These are phyloP conservation scores for Temnothorax curvispinosus DNA, from an alignment of 1,140 invertebrate species.

Conservation along the genomic window DNA sequence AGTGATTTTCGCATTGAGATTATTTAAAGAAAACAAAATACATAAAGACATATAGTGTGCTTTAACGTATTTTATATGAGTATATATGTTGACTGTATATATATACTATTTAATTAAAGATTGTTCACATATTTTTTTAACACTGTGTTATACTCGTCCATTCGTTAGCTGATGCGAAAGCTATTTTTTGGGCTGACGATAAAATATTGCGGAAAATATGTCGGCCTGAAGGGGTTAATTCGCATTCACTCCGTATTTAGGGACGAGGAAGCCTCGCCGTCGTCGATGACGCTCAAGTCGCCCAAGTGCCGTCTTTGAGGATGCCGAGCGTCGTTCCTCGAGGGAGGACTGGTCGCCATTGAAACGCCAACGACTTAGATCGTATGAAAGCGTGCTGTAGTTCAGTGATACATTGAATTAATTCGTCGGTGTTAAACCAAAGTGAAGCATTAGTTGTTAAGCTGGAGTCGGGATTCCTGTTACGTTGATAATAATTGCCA, in stretches of 20 bases:
- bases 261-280: conserved; percentile 71
- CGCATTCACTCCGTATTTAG: conserved; percentile 78
- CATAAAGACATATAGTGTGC: not conserved
- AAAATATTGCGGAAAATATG: not conserved
- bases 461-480: not conserved
- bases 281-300: conserved; percentile 67
- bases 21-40: not conserved
- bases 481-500: not conserved
- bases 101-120: no score
- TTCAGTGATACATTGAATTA: not conserved
- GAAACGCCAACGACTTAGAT: conserved; percentile 14
- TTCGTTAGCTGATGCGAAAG: not conserved
- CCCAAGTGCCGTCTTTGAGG: conserved; percentile 81
- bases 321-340: conserved; percentile 25
- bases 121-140: not conserved
- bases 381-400: not conserved
- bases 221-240: conserved; percentile 48
- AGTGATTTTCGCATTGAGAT: not conserved
- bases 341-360: not conserved
- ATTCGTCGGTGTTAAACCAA: not conserved
- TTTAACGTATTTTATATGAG: no score
- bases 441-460: conserved; percentile 11
- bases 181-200: conserved; percentile 26
- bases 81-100: no score
- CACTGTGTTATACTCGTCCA: not conserved